These are phyloP conservation scores for Astropecten irregularis DNA, from an alignment of 53 echinoderm and acorn worm species.

Conservation along the genomic window DNA sequence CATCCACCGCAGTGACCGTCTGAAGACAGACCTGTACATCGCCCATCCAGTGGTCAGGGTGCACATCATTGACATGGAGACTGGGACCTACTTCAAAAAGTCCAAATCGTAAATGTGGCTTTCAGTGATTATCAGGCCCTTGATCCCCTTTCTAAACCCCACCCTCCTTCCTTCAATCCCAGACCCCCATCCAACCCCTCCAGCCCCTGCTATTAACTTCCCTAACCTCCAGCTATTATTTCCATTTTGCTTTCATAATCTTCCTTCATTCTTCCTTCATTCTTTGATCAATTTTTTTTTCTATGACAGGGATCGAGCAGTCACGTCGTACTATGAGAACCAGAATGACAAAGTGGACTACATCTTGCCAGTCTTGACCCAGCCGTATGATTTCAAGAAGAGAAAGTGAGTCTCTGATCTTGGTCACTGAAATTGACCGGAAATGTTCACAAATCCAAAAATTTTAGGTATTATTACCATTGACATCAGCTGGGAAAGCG, in stretches of 20 bases:
- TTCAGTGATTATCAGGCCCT: too few relatives aligned
- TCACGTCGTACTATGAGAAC: conserved; percentile 94
- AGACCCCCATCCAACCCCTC: too few relatives aligned
- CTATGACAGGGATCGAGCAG: conserved; percentile 78
- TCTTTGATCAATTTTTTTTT: background rate
- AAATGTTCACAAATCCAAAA: background rate
- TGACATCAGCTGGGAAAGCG: background rate
- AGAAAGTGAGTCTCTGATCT: conserved; percentile 75
- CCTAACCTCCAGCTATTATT: too few relatives aligned
- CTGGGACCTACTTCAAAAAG: conserved; percentile 90
- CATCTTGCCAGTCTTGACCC: conserved; percentile 92
- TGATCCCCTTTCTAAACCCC: too few relatives aligned
- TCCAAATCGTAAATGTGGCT: conserved; percentile 64
- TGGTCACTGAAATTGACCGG: background rate
- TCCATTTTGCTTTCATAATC: too few relatives aligned
- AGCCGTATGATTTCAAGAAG: conserved; percentile 97
- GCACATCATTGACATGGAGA: conserved; percentile 84
- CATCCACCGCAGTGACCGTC: conserved; percentile 88
- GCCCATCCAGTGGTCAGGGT: conserved; percentile 96
- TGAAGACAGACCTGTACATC: conserved; percentile 92
- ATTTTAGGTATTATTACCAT: background rate
- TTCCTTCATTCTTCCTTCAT: too few relatives aligned
- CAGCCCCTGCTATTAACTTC: too few relatives aligned
- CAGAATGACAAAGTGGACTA: conserved; percentile 89
- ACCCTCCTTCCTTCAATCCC: too few relatives aligned